phyloP scores from a whole-genome alignment of 2,113 vertebrate genomes.

The Melierax canorus region DNA sequence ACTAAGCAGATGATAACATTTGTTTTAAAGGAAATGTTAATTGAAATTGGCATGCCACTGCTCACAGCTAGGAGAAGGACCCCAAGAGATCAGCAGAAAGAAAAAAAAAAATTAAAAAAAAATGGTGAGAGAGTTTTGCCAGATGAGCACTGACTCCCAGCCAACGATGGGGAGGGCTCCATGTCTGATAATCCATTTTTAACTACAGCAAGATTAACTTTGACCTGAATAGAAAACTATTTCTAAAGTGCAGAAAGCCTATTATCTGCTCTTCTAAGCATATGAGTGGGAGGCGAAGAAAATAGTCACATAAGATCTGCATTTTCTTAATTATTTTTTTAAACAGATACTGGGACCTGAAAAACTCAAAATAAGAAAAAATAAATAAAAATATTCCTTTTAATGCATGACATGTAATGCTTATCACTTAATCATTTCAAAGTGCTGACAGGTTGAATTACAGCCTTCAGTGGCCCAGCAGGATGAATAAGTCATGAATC shows the following conservation, averaged over 20 bases:
- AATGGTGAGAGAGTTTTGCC: background rate
- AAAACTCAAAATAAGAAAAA: background rate
- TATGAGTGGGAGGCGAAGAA: background rate
- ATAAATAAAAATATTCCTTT: background rate
- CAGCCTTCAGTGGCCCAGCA: background rate
- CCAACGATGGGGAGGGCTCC: background rate
- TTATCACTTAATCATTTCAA: background rate
- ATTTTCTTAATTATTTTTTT: background rate
- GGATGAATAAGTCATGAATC: background rate
- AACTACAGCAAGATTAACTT: background rate
- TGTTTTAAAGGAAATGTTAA: slow-evolving; percentile 47
- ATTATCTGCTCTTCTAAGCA: background rate
- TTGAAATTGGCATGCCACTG: slow-evolving; percentile 31
- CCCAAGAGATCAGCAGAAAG: background rate
- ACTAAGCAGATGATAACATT: slow-evolving; percentile 29
- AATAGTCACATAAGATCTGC: background rate
- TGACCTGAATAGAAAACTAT: background rate
- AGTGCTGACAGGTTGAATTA: background rate
- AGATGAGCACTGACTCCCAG: background rate
- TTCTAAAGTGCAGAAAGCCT: background rate
- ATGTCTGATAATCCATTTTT: background rate
- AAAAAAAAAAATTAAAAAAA: background rate
- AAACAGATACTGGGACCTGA: background rate
- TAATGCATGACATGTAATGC: background rate
- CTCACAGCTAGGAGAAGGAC: background rate